Evolutionary conservation across 2,888 invertebrate species (phyloP), one percentile per base, ranked within the genome.

Genomic region (Labia minor): DNA sequence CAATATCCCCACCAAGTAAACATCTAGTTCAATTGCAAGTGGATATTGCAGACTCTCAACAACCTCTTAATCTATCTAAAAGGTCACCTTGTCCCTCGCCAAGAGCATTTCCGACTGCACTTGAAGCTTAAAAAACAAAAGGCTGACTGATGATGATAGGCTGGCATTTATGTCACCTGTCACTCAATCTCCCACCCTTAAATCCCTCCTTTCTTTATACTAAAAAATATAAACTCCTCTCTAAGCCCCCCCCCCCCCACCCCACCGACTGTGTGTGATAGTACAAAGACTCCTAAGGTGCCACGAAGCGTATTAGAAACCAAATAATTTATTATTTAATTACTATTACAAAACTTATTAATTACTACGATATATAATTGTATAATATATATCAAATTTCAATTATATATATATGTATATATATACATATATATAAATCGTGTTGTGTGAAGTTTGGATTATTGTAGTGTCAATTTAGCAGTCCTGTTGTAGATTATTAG

Each of bases 21-120:
- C 81, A 86, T 77, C 80, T 86, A 76, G 80, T 87, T 74, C 89
- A 90, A 76, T 82, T 92, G 72, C 90, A 91, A 78, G 90, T 91
- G 73, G 89, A 90, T 75, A 89, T 90, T 72, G 89, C 89, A 74
- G 88, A 88, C 75, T 85, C 87, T 18, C 86, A 86, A 72, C 89
- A 90, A 77, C 94, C 94, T 67, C 81, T 94, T 72, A 94, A 94
- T 82, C 83, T 94, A 74, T 93, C 92, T 78, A 93, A 92, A 78
- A 89, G 89, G 76, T 87, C 88, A 71, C 88, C 88, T 73, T 85
- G 87, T 72, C 87, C 88, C 71, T 87, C 90, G 78, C 88, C 90
- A 75, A 75, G 86, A 79, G 75, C 74, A 73, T 75, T 83, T 75
- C 16, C 69, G 66, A 21, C 67, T 67, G 67, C 77, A 19, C 76